These are phyloP conservation scores for Coilia nasus DNA, from an alignment of 2,797 vertebrate species.

Conservation along the genomic window DNA sequence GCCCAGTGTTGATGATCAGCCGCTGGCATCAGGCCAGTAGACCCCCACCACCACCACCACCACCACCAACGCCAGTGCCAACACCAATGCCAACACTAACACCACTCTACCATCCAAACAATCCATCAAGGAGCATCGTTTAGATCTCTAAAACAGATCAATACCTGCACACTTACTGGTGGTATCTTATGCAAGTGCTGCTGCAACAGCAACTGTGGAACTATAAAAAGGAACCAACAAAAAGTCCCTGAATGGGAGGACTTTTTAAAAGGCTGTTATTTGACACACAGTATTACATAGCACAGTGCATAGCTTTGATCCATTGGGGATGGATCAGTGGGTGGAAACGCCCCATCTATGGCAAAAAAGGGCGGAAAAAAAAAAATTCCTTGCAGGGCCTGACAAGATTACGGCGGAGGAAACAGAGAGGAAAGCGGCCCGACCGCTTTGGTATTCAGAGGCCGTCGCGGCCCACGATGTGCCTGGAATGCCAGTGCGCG, in stretches of 20 bases:
- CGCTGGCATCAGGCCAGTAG: neutral
- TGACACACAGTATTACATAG: neutral
- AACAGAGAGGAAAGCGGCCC: slow-evolving; percentile 28
- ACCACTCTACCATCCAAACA: no score
- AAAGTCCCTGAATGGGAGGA: neutral
- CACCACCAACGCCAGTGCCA: no score
- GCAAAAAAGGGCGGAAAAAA: neutral
- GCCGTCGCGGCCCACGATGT: slow-evolving; percentile 46
- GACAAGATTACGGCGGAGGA: slow-evolving; percentile 10
- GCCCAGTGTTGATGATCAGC: neutral
- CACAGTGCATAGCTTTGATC: neutral
- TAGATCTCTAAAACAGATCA: neutral
- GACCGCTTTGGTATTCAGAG: slow-evolving; percentile 53
- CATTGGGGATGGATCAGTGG: neutral
- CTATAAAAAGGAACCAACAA: neutral
- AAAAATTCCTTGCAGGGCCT: neutral
- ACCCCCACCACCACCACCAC: no score
- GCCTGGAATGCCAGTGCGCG: slow-evolving; percentile 44
- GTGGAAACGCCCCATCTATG: neutral
- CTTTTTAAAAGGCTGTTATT: neutral
- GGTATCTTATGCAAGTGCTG: neutral
- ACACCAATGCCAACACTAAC: no score
- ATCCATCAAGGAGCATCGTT: neutral
- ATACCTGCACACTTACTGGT: neutral
- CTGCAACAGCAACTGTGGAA: neutral